phyloP scores from a whole-genome alignment of 2,888 invertebrate species.

The Drosophila macrospina region DNA sequence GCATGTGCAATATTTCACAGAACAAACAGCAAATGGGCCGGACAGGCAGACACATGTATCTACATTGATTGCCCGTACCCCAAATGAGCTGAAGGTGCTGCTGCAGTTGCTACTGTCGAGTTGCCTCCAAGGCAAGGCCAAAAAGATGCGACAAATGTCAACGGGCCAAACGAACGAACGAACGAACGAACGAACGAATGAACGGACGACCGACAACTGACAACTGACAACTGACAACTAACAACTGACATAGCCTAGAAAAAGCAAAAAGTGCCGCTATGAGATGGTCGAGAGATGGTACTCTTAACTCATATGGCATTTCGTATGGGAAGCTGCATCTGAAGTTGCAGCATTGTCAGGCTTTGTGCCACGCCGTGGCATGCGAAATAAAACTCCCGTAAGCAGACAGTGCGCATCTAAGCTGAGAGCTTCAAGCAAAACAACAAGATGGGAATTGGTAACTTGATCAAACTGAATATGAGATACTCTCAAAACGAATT shows the following conservation, averaged over 20 bases:
- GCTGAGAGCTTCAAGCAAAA: conserved; percentile 43
- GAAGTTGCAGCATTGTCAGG: conserved; percentile 62
- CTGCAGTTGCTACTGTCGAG: background rate
- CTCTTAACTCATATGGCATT: conserved; percentile 70
- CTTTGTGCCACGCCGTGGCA: conserved; percentile 73
- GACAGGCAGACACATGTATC: conserved; percentile 31
- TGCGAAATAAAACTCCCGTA: conserved; percentile 77
- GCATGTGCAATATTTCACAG: conserved; percentile 66
- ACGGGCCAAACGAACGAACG: conserved; percentile 42
- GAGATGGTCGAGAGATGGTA: conserved; percentile 49
- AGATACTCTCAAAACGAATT: conserved; percentile 4
- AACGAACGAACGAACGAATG: conserved; percentile 38
- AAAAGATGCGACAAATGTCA: conserved; percentile 74
- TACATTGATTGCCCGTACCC: conserved; percentile 59
- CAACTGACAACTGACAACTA: conserved; percentile 25
- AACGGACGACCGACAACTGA: conserved; percentile 28
- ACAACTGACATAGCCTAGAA: conserved; percentile 57
- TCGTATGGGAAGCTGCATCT: conserved; percentile 23
- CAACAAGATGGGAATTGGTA: conserved; percentile 12
- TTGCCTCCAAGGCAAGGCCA: conserved; percentile 30
- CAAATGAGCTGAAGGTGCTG: conserved; percentile 32
- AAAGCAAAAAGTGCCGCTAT: conserved; percentile 61
- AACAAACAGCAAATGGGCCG: conserved; percentile 44
- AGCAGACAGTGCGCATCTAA: conserved; percentile 72
- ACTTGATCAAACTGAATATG: conserved; percentile 2